phyloP scores from a whole-genome alignment of 1,140 invertebrate species.

The Aethina tumida region DNA sequence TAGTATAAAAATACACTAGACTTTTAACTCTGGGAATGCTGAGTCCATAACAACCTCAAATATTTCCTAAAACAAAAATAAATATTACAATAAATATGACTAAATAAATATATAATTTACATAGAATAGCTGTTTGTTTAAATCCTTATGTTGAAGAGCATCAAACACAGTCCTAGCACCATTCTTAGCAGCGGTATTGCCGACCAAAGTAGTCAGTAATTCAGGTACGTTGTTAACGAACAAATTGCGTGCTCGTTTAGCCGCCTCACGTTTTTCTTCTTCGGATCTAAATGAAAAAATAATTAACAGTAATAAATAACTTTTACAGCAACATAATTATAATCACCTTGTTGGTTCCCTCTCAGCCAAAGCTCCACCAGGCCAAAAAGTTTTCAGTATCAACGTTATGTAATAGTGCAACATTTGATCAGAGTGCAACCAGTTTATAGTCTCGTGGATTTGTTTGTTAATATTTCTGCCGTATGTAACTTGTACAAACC shows the following conservation, averaged over 20 bases:
- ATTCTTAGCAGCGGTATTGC: conserved; percentile 70
- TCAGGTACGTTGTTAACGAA: conserved; percentile 68
- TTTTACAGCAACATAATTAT: no score
- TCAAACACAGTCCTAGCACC: conserved; percentile 82
- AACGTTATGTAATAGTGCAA: conserved; percentile 77
- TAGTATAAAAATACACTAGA: no score
- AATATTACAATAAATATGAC: conserved; percentile 3
- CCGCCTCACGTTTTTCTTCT: conserved; percentile 58
- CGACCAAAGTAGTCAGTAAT: conserved; percentile 71
- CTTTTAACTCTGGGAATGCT: conserved; percentile 64
- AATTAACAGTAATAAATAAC: no score
- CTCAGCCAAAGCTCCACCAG: conserved; percentile 58
- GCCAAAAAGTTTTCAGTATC: conserved; percentile 81
- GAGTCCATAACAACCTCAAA: conserved; percentile 62
- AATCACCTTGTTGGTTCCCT: conserved; percentile 40
- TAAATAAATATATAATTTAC: conserved; percentile 47
- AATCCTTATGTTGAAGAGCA: conserved; percentile 70
- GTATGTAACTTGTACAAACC: conserved; percentile 87
- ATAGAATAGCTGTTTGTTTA: conserved; percentile 89
- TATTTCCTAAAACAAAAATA: conserved; percentile 53
- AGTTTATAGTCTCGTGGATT: conserved; percentile 76
- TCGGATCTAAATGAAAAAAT: no score
- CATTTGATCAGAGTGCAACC: conserved; percentile 84
- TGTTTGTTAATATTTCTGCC: conserved; percentile 86
- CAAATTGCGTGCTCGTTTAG: conserved; percentile 51